These are phyloP conservation scores for Venusia cambrica DNA, from an alignment of 2,888 invertebrate genomes.

Conservation along the genomic window DNA sequence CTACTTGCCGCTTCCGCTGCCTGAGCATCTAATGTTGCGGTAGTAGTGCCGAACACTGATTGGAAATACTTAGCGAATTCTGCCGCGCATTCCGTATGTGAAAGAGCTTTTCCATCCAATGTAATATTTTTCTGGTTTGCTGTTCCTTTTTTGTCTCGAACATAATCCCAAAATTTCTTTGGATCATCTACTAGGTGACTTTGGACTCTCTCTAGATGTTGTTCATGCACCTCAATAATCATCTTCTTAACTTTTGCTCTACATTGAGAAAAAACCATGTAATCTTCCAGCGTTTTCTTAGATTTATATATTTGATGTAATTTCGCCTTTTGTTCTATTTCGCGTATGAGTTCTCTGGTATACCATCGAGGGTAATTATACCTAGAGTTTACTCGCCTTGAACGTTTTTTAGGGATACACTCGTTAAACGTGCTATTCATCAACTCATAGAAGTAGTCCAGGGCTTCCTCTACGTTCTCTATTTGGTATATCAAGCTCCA, in stretches of 20 bases:
- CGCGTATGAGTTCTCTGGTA: too few relatives aligned
- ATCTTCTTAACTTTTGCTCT: conserved; percentile 1
- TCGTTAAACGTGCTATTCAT: background rate
- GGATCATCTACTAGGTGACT: conserved; percentile 1
- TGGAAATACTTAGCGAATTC: conserved; percentile 6
- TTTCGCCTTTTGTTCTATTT: too few relatives aligned
- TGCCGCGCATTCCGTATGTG: background rate
- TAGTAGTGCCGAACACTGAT: background rate
- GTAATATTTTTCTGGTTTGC: background rate
- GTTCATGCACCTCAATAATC: background rate
- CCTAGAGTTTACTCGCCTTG: background rate
- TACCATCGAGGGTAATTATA: too few relatives aligned
- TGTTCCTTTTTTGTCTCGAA: background rate
- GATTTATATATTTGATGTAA: too few relatives aligned
- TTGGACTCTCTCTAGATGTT: conserved; percentile 1
- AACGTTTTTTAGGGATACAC: conserved; percentile 3
- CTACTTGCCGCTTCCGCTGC: too few relatives aligned
- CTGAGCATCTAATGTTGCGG: too few relatives aligned
- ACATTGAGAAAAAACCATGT: conserved; percentile 1
- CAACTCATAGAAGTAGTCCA: background rate
- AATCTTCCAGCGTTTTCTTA: too few relatives aligned
- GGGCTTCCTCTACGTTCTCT: background rate
- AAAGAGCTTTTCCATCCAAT: background rate
- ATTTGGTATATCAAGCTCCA: background rate
- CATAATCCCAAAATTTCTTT: conserved; percentile 2